Evolutionary conservation across 2,888 invertebrate species (phyloP).

Genomic region (Drosophila mimetica): DNA sequence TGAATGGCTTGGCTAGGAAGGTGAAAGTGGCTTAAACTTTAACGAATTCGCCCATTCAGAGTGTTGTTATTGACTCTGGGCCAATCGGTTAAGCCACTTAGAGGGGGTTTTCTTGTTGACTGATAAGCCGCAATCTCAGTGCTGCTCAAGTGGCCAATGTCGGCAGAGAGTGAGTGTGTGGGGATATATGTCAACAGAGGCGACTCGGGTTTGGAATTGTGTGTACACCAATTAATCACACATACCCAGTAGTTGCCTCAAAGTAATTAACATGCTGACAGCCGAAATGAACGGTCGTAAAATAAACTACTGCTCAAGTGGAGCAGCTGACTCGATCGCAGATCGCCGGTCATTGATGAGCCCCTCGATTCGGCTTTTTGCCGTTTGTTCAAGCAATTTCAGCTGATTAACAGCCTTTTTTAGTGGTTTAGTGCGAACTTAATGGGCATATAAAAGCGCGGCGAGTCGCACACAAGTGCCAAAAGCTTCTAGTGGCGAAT

Average conservation of each 20-base stretch:
- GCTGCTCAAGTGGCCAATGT: constrained; percentile 26
- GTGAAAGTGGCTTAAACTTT: constrained; percentile 54
- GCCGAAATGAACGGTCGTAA: constrained; percentile 20
- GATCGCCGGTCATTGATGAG: constrained; percentile 33
- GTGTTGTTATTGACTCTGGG: constrained; percentile 31
- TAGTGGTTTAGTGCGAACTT: constrained; percentile 72
- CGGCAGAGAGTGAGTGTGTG: neutral
- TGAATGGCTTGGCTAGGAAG: constrained; percentile 5
- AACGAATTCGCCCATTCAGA: constrained; percentile 47
- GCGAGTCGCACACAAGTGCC: constrained; percentile 58
- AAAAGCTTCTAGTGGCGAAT: constrained; percentile 45
- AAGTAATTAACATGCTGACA: constrained; percentile 32
- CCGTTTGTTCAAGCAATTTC: constrained; percentile 35
- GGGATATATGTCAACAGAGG: constrained; percentile 1
- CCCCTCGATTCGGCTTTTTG: neutral
- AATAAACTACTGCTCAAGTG: constrained; percentile 29
- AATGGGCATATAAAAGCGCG: constrained; percentile 54
- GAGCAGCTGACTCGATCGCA: constrained; percentile 44
- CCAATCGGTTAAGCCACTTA: constrained; percentile 36
- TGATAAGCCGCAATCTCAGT: constrained; percentile 36
- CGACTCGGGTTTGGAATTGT: constrained; percentile 8
- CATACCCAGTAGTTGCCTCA: constrained; percentile 9
- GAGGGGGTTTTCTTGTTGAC: constrained; percentile 2
- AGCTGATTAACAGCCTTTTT: constrained; percentile 66
- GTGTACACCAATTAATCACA: constrained; percentile 18